Evolutionary conservation across 2,797 vertebrate species (phyloP), one percentile per base, ranked within the genome.

Genomic region (Catamblyrhynchus diadema): DNA sequence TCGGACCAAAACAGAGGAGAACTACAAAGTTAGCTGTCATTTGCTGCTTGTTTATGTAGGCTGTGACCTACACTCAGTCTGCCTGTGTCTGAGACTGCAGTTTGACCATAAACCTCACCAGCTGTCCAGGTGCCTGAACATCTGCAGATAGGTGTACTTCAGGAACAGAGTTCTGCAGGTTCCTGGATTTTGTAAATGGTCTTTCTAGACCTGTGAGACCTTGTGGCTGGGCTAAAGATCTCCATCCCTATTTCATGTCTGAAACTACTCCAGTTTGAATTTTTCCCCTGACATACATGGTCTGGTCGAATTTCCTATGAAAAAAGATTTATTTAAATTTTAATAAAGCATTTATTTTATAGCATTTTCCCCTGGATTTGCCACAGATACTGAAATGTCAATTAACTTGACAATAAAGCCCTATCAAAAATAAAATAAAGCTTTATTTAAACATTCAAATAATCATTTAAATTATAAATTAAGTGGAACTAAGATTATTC

Each of bases 381-480:
- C 78, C 20, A 8, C 67, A 87, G 67, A 92, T 82, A 94, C 42
- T 93, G 78, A 95, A 96, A 65, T 88, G 83, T 89, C 71, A 66
- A 94, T 96, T 95, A 95, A 82, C 53, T 95, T 92, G 74, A 85
- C 64, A 91, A 87, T 80, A 95, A 94, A 89, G 32, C 41, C 30
- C 23, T 88, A 85, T 93, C 64, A 89, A 89, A 96, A 93, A 94
- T 77, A 95, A 94, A 94, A 93, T 74, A 84, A 85, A 93, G 39
- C n/a, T 91, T 93, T 94, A 85, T 93, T 97, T 89, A 95, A 96
- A 93, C 35, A 94, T 60, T 87, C 53, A 95, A 95, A 92, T 79
- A 93, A 93, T 95, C 1, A 86, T 95, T 90, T 96, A 92, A 95
- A 94, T 97, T 90, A 95, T 92, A 90, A 95, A 95, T 95, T 66